A percentile compares a stretch with the other conserved stretches of the same genome.
Evolutionary conservation across 2,888 invertebrate genomes (phyloP).

Genomic region (Galeruca laticollis): DNA sequence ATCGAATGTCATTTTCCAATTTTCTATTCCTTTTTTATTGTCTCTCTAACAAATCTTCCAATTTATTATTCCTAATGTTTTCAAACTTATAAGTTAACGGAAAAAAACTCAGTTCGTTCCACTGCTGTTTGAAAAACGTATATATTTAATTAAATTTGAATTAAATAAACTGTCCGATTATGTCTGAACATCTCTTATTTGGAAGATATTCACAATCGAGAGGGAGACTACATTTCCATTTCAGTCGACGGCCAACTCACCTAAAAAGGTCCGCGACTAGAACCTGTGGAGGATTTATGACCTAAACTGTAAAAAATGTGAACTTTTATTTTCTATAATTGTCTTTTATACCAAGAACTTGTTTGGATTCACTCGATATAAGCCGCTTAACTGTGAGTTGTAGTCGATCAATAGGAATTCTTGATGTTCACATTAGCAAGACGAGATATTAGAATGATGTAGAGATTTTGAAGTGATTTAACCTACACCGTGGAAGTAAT

Average conservation of each 20-base stretch:
- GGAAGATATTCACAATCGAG: slow-evolving; percentile 9
- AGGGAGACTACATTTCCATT: slow-evolving; percentile 15
- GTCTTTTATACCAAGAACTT: slow-evolving; percentile 19
- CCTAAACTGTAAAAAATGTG: slow-evolving; percentile 17
- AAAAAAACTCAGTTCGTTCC: background rate
- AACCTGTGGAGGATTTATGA: slow-evolving; percentile 14
- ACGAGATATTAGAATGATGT: background rate
- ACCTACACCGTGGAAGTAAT: background rate
- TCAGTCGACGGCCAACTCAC: slow-evolving; percentile 7
- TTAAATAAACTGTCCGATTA: background rate
- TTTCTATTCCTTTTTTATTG: too few species aligned
- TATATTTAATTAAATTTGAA: background rate
- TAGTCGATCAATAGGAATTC: slow-evolving; percentile 9
- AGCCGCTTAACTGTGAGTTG: slow-evolving; percentile 13
- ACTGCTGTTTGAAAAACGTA: background rate
- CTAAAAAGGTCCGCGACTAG: slow-evolving; percentile 21
- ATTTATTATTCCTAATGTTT: background rate
- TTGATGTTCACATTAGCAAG: slow-evolving; percentile 10
- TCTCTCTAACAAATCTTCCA: too few species aligned
- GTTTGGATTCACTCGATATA: slow-evolving; percentile 18
- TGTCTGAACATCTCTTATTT: slow-evolving; percentile 1
- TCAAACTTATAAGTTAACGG: background rate
- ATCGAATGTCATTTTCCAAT: too few species aligned
- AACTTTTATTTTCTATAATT: slow-evolving; percentile 35
- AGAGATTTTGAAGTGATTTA: slow-evolving; percentile 13